Evolutionary conservation across 1,140 invertebrate species (phyloP).

Genomic region (Acromyrmex heyeri): DNA sequence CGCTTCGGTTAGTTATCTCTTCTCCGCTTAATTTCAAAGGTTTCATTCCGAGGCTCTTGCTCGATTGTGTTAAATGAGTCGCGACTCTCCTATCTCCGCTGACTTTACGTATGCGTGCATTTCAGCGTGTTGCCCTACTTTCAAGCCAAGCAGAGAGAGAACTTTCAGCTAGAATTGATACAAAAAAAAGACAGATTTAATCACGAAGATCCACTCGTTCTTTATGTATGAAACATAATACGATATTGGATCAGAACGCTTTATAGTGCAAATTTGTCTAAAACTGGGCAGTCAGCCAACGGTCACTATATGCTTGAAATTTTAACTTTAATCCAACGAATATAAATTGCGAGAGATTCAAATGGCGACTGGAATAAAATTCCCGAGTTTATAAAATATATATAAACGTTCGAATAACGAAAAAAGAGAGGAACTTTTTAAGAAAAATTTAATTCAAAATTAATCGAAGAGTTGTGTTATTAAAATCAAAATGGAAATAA

Average conservation of each 20-base stretch:
- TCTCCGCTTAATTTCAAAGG: neutral
- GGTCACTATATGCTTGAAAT: constrained; percentile 43
- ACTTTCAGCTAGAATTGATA: constrained; percentile 33
- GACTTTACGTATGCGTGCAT: constrained; percentile 23
- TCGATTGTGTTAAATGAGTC: constrained; percentile 30
- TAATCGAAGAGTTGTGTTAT: neutral
- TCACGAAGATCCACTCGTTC: constrained; percentile 51
- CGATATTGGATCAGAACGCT: constrained; percentile 56
- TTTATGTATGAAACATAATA: constrained; percentile 62
- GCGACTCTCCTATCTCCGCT: neutral
- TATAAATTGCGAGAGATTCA: constrained; percentile 52
- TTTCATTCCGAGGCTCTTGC: neutral
- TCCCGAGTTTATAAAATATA: neutral
- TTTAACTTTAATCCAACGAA: constrained; percentile 46
- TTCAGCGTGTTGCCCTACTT: constrained; percentile 26
- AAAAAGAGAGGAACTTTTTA: neutral
- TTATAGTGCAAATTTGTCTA: constrained; percentile 62
- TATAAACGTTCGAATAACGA: constrained; percentile 1
- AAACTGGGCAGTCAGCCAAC: constrained; percentile 41
- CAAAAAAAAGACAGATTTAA: constrained; percentile 40
- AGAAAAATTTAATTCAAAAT: neutral
- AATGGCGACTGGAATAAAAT: constrained; percentile 30
- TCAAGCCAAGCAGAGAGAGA: constrained; percentile 28
- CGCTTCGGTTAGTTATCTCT: neutral
- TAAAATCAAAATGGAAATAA: neutral